phyloP scores from a whole-genome alignment of 2,113 vertebrate genomes.

The Perca flavescens region DNA sequence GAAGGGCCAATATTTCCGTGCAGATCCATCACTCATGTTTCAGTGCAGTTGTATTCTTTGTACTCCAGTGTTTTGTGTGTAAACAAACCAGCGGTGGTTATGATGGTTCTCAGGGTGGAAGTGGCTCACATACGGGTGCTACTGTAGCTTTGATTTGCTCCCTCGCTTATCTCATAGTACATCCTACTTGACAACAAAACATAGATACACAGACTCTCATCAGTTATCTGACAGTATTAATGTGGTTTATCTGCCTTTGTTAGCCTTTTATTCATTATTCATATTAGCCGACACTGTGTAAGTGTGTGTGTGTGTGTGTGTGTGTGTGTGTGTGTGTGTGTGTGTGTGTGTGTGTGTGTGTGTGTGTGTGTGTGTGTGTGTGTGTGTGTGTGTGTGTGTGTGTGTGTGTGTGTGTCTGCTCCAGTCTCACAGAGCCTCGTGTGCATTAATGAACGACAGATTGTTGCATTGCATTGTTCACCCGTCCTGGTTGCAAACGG shows the following conservation, averaged over 20 bases:
- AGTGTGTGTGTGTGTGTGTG: constrained; percentile 11
- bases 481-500: not conserved
- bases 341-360: constrained; percentile 13
- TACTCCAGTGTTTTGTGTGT: constrained; percentile 12
- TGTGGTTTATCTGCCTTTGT: constrained; percentile 36
- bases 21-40: not conserved
- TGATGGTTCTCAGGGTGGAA: not conserved
- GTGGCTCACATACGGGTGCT: constrained; percentile 31
- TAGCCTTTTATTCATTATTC: constrained; percentile 33
- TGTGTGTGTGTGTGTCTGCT: constrained; percentile 4
- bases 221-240: not conserved
- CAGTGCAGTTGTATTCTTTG: not conserved
- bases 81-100: constrained; percentile 10
- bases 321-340: constrained; percentile 11
- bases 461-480: constrained; percentile 24
- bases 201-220: constrained; percentile 18
- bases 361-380: too few species aligned
- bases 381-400: constrained; percentile 12
- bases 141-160: constrained; percentile 47
- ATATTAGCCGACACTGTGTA: constrained; percentile 7
- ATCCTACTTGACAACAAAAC: constrained; percentile 38
- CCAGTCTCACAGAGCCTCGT: constrained; percentile 1
- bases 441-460: constrained; percentile 11
- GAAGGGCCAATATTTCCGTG: not conserved
- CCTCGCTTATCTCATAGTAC: constrained; percentile 5